Conservation (phyloP, 2,888 invertebrate species). For the Andrena fulva region DNA sequence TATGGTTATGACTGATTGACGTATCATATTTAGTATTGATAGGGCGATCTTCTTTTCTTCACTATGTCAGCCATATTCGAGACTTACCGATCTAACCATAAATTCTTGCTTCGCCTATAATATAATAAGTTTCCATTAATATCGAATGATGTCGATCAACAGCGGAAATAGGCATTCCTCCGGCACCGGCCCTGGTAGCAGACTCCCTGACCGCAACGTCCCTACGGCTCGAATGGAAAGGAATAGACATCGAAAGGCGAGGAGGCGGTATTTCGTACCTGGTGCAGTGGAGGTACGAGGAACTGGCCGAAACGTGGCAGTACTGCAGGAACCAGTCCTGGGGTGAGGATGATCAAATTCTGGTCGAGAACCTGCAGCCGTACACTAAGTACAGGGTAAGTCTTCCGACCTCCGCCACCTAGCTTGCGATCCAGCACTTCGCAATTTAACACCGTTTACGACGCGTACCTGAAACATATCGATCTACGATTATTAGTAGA, state of each 20-base stretch:
- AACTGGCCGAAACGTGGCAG: slow-evolving; percentile 91
- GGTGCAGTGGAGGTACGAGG: slow-evolving; percentile 92
- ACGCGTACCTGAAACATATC: too few relatives aligned
- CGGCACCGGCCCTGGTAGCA: slow-evolving; percentile 91
- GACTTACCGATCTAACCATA: background rate
- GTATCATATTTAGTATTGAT: background rate
- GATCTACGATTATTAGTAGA: too few relatives aligned
- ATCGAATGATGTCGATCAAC: slow-evolving; percentile 56
- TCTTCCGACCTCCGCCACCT: too few relatives aligned
- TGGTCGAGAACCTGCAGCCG: slow-evolving; percentile 92
- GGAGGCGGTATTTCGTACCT: slow-evolving; percentile 87
- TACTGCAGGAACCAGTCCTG: slow-evolving; percentile 92
- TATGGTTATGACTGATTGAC: background rate
- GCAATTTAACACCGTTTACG: too few relatives aligned
- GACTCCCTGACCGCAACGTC: slow-evolving; percentile 92
- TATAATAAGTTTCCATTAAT: background rate
- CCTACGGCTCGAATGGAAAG: slow-evolving; percentile 91
- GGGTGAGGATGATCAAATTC: slow-evolving; percentile 88
- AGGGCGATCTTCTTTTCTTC: slow-evolving; percentile 47
- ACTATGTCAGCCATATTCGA: background rate
- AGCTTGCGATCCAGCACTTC: too few relatives aligned
- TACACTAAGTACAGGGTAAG: slow-evolving; percentile 95
- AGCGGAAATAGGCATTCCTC: slow-evolving; percentile 89
- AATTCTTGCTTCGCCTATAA: background rate
- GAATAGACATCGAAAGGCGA: slow-evolving; percentile 83